Evolutionary conservation across 1,140 invertebrate species (phyloP).

Genomic region (Plectrocnemia conspersa): DNA sequence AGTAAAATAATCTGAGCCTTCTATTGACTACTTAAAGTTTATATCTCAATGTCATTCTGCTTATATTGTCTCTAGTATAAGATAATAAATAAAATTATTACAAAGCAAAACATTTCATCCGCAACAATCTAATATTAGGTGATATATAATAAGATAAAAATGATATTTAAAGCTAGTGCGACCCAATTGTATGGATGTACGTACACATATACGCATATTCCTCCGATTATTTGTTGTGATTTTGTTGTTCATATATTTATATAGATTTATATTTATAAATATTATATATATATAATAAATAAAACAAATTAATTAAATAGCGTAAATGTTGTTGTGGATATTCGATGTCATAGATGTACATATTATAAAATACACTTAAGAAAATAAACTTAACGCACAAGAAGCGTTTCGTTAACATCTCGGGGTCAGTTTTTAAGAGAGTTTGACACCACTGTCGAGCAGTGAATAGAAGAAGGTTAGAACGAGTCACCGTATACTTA

Average conservation of each 20-base stretch:
- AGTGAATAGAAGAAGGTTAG: too few species aligned
- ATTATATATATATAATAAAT: constrained; percentile 26
- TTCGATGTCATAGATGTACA: constrained; percentile 33
- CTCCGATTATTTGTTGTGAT: constrained; percentile 33
- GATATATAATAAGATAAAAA: constrained; percentile 14
- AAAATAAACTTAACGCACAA: too few species aligned
- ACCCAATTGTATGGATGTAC: constrained; percentile 21
- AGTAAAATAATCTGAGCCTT: too few species aligned
- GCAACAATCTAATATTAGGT: constrained; percentile 3
- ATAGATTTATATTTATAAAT: too few species aligned
- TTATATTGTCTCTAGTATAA: too few species aligned
- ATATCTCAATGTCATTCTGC: too few species aligned
- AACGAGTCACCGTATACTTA: too few species aligned
- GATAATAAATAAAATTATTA: constrained; percentile 8
- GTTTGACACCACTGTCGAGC: too few species aligned
- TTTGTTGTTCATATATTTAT: constrained; percentile 34
- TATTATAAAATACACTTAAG: too few species aligned
- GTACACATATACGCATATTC: constrained; percentile 20
- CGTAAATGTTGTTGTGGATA: constrained; percentile 34
- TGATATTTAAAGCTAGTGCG: constrained; percentile 19
- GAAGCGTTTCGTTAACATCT: too few species aligned
- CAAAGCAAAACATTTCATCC: constrained; percentile 7
- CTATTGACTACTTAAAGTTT: too few species aligned
- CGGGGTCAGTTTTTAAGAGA: too few species aligned
- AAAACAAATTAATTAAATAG: constrained; percentile 13